A percentile compares a stretch with the other conserved stretches of the same genome.
Evolutionary conservation across 2,888 invertebrate species (phyloP).

Genomic region (Cataglyphis albicans): DNA sequence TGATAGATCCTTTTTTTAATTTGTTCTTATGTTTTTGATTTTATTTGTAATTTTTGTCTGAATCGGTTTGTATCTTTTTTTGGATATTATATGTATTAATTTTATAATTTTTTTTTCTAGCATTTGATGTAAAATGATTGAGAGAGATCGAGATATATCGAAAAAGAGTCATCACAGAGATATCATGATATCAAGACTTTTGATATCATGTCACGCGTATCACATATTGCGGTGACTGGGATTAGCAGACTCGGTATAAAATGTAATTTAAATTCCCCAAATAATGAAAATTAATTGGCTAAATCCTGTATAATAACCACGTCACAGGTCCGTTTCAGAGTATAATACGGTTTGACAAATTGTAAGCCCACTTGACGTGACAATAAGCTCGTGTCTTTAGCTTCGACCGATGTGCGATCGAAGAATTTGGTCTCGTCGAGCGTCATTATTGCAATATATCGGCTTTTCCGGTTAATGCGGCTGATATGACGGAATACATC

Average conservation of each 20-base stretch:
- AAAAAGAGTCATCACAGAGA: background rate
- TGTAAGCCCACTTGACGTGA: constrained; percentile 18
- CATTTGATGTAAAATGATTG: background rate
- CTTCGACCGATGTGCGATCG: background rate
- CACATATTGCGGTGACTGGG: background rate
- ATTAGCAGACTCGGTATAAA: constrained; percentile 7
- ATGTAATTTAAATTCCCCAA: background rate
- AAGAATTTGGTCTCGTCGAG: constrained; percentile 25
- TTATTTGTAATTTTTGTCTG: background rate
- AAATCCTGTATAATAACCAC: constrained; percentile 16
- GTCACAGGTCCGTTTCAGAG: background rate
- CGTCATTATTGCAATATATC: constrained; percentile 39
- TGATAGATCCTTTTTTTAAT: background rate
- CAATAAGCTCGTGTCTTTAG: constrained; percentile 13
- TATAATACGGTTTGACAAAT: constrained; percentile 30
- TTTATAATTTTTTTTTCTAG: background rate
- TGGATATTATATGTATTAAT: background rate
- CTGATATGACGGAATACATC: constrained; percentile 58
- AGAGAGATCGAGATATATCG: background rate
- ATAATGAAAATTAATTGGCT: constrained; percentile 25
- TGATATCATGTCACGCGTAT: background rate
- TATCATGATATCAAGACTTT: background rate
- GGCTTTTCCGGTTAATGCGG: constrained; percentile 60
- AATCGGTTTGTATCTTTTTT: background rate
- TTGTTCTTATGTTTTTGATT: background rate